A percentile compares a stretch with the other conserved stretches of the same genome.
Evolutionary conservation across 2,888 invertebrate genomes (phyloP).

Genomic region (Petrolisthes cinctipes): DNA sequence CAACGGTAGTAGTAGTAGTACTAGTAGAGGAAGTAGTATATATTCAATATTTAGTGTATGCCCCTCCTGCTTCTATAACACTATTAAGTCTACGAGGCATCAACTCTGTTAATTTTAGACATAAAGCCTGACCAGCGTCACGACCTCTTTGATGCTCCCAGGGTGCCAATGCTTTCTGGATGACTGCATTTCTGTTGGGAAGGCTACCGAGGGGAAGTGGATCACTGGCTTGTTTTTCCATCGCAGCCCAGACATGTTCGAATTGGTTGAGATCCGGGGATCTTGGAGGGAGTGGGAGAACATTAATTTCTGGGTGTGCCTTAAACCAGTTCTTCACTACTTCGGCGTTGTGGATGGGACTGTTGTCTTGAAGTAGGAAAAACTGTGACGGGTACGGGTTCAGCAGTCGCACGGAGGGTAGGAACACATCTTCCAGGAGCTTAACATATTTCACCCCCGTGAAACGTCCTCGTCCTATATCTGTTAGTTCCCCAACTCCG

Average conservation of each 20-base stretch:
- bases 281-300: constrained; percentile 14
- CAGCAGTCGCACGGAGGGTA: constrained; percentile 1
- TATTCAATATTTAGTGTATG: too few relatives aligned
- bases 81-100: constrained; percentile 14
- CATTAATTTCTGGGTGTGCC: not conserved
- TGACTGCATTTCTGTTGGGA: too few relatives aligned
- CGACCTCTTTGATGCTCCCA: constrained; percentile 17
- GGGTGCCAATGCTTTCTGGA: too few relatives aligned
- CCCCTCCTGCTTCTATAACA: too few relatives aligned
- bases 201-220: not conserved
- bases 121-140: not conserved
- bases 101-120: not conserved
- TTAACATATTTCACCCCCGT: not conserved
- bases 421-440: not conserved
- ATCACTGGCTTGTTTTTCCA: not conserved
- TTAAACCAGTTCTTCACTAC: constrained; percentile 6
- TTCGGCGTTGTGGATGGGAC: constrained; percentile 5
- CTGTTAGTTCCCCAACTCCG: constrained; percentile 9
- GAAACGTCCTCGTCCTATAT: constrained; percentile 1
- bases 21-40: too few relatives aligned
- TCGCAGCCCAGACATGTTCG: constrained; percentile 12
- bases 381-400: not conserved
- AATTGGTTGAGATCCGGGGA: constrained; percentile 9
- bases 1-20: too few relatives aligned
- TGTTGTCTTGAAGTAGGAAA: constrained; percentile 15